Evolutionary conservation across 2,797 vertebrate genomes (phyloP).

Genomic region (Carcharodon carcharias): DNA sequence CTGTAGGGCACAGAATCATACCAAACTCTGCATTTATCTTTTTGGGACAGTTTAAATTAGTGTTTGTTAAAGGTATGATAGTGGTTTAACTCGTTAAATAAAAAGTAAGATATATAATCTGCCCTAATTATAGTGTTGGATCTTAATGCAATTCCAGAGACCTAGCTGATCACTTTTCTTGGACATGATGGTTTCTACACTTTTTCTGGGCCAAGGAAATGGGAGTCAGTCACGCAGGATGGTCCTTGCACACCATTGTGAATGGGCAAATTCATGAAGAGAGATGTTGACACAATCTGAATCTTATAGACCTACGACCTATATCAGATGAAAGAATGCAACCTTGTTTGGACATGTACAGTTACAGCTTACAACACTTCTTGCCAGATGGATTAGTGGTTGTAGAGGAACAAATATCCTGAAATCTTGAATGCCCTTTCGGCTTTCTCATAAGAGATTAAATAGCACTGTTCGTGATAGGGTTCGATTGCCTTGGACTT

Average conservation of each 20-base stretch:
- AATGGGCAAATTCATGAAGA: background rate
- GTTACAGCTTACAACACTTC: background rate
- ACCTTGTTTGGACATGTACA: background rate
- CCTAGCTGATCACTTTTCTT: background rate
- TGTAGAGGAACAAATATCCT: background rate
- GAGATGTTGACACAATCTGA: background rate
- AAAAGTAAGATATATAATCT: background rate
- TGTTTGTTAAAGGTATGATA: background rate
- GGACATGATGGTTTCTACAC: background rate
- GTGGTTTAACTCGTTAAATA: background rate
- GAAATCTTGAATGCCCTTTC: background rate
- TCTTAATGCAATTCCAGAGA: background rate
- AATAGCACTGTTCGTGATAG: background rate
- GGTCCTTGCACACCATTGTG: background rate
- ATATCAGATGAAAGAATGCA: background rate
- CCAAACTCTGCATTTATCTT: background rate
- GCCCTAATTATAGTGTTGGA: background rate
- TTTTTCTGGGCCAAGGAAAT: background rate
- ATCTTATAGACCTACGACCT: background rate
- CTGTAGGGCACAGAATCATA: background rate
- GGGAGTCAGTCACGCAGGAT: background rate
- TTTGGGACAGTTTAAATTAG: background rate
- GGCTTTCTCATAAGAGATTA: background rate
- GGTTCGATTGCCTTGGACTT: background rate
- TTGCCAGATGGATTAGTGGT: background rate